Percentiles rank a stretch among this genome's conserved stretches.
phyloP scores from a whole-genome alignment of 2,797 vertebrate genomes.

The Poecilia picta region DNA sequence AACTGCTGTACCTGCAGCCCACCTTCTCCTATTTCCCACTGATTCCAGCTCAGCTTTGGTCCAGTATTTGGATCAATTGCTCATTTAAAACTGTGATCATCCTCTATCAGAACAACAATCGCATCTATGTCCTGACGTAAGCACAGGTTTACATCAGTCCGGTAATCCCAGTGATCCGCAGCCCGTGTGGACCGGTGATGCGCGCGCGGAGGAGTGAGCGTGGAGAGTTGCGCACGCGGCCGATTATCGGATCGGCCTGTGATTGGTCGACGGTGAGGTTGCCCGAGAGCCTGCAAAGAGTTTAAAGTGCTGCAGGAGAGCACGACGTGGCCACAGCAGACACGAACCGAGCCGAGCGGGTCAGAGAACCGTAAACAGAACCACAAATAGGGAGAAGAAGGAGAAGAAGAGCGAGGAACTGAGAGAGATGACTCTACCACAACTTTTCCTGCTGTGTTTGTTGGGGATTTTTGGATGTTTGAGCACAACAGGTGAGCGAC shows the following conservation, averaged over 20 bases:
- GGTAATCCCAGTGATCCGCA: slow-evolving; percentile 28
- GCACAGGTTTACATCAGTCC: slow-evolving; percentile 8
- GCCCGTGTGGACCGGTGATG: neutral
- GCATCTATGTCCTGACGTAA: slow-evolving; percentile 23
- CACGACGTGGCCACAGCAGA: neutral
- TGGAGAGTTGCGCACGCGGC: slow-evolving; percentile 29
- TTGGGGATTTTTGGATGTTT: slow-evolving; percentile 59
- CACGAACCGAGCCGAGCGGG: neutral
- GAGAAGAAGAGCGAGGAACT: neutral
- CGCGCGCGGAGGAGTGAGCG: neutral
- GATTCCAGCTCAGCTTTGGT: neutral
- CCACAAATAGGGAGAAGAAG: neutral
- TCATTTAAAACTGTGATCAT: neutral
- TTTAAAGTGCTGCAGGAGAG: slow-evolving; percentile 52
- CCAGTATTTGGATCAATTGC: neutral
- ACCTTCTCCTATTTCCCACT: neutral
- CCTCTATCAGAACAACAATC: neutral
- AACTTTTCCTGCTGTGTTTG: slow-evolving; percentile 63
- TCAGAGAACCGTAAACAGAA: neutral
- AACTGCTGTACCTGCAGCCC: neutral
- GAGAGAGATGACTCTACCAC: slow-evolving; percentile 49
- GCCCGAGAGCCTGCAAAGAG: slow-evolving; percentile 38
- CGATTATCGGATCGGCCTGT: slow-evolving; percentile 24
- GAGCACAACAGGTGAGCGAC: slow-evolving; percentile 59
- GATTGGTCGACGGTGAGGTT: slow-evolving; percentile 62